Evolutionary conservation across 2,113 vertebrate species (phyloP).

Genomic region (Larimichthys crocea): DNA sequence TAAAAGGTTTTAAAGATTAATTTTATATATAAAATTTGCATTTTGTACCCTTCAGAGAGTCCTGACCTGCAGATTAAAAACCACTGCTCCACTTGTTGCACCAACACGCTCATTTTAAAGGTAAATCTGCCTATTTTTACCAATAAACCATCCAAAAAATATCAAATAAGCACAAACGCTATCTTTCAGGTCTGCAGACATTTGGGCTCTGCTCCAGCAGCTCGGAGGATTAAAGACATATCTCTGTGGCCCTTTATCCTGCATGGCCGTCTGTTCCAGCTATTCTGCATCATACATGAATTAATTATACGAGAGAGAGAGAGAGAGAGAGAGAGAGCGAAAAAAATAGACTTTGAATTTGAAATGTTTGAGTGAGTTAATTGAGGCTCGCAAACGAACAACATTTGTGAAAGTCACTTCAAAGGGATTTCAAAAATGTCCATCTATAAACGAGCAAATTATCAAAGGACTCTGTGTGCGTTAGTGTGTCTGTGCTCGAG

Average conservation of each 20-base stretch:
- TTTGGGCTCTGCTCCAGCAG: not conserved
- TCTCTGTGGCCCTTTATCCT: not conserved
- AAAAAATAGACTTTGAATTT: not conserved
- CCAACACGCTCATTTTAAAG: too few species aligned
- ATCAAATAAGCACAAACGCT: not conserved
- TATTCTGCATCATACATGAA: not conserved
- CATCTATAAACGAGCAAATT: constrained; percentile 13
- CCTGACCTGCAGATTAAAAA: not conserved
- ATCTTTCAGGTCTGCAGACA: not conserved
- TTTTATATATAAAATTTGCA: too few species aligned
- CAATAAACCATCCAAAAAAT: not conserved
- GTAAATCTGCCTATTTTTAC: not conserved
- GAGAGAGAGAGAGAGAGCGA: not conserved
- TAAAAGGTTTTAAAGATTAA: too few species aligned
- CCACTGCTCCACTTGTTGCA: too few species aligned
- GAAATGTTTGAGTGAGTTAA: constrained; percentile 19
- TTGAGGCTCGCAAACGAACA: constrained; percentile 9
- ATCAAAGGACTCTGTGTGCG: constrained; percentile 13
- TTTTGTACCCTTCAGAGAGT: too few species aligned
- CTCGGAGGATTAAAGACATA: not conserved
- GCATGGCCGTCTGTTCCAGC: not conserved
- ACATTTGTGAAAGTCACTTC: constrained; percentile 12
- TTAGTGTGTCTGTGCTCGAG: not conserved
- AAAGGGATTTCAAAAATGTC: not conserved
- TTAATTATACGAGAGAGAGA: not conserved